Evolutionary conservation across 2,797 vertebrate species (phyloP), one percentile per base, ranked within the genome.

Genomic region (Taenioides sp.): DNA sequence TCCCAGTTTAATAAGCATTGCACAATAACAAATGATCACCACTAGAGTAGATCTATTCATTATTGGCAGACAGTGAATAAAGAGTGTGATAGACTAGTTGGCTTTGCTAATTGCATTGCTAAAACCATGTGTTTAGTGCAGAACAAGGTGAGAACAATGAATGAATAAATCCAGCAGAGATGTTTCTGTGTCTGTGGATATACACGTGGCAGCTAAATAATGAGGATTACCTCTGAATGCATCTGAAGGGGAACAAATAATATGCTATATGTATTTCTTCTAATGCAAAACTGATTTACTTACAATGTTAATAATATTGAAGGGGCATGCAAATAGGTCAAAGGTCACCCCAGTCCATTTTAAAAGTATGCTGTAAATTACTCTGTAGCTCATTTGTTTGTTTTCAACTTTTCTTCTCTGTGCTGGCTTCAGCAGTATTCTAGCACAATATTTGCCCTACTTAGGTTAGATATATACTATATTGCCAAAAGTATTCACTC

Each of bases 1-100:
- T 54, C 71, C 34, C 65, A 64, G 27, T 74, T 77, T 77, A 79
- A 80, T 77, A 86, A 80, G 65, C 63, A 62, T 52, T 28, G 59
- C 23, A 12, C 22, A 75, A 31, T 22, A 54, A 71, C 58, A 76
- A 76, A 68, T 52, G 76, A 76, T 83, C 57, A 62, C 40, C 72
- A 70, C 69, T 43, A 43, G 72, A 50, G 2, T 18, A 71, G 37
- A 69, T 70, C 50, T 71, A 72, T 73, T 72, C 16, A 72, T 75
- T 69, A 22, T 47, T 11, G 72, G 23, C 40, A 14, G 43, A 52
- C n/a, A 34, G 40, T 6, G 60, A 7, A 17, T 28, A 59, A 50
- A 14, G 57, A 16, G 57, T n/a, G 34, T 31, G 18, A 55, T 54
- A 14, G 69, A 67, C 74, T 52, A 37, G n/a, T 28, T 65, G 40